A percentile compares a stretch with the other conserved stretches of the same genome.
Evolutionary conservation across 2,888 invertebrate species (phyloP).

Genomic region (Merodon equestris): DNA sequence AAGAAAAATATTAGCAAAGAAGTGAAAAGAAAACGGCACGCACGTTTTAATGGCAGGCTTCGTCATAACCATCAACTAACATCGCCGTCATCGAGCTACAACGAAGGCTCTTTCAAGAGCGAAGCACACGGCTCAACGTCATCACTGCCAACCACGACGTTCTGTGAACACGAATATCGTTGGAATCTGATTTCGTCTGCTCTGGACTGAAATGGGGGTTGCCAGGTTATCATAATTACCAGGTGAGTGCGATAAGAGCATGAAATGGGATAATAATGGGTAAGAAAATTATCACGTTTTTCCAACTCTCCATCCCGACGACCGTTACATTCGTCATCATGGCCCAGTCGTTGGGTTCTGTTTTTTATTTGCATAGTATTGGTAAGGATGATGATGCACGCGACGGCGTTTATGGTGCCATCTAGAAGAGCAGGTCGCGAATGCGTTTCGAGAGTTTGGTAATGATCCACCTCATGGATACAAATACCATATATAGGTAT

Average conservation of each 20-base stretch:
- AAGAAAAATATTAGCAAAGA: not conserved
- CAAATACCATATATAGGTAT: no score
- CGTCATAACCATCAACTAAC: constrained; percentile 61
- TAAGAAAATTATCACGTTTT: constrained; percentile 68
- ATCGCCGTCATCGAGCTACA: constrained; percentile 14
- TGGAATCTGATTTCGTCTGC: constrained; percentile 28
- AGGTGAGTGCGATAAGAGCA: constrained; percentile 68
- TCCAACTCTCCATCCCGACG: constrained; percentile 4
- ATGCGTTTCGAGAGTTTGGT: constrained; percentile 34
- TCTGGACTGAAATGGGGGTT: not conserved
- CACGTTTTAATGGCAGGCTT: constrained; percentile 63
- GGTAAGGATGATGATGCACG: constrained; percentile 12
- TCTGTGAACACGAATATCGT: not conserved
- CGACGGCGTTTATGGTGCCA: no score
- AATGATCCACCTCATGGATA: constrained; percentile 40
- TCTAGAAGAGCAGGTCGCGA: no score
- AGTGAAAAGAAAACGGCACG: constrained; percentile 47
- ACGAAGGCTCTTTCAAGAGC: not conserved
- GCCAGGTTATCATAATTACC: constrained; percentile 65
- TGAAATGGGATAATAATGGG: constrained; percentile 68
- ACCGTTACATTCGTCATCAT: constrained; percentile 33
- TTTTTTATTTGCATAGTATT: constrained; percentile 63
- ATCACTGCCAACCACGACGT: constrained; percentile 1
- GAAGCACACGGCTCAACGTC: constrained; percentile 20
- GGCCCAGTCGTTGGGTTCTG: no score